phyloP scores from a whole-genome alignment of 2,888 invertebrate species.

The Andrena marginata region DNA sequence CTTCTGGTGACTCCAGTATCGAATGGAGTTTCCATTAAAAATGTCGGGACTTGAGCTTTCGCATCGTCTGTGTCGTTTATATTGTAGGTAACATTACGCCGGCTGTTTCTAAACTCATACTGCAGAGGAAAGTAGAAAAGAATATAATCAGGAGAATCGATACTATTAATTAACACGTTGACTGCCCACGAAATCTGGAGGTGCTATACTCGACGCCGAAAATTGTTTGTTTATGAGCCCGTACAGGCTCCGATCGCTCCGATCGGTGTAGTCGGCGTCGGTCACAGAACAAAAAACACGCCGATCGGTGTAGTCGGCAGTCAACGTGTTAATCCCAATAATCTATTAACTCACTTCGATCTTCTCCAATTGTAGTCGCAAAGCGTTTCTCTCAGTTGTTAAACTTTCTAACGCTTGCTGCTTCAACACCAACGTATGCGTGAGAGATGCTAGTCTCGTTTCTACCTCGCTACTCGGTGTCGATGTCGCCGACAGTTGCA shows the following conservation, averaged over 20 bases:
- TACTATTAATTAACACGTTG: not conserved
- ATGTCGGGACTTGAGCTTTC: slow-evolving; percentile 89
- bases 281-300: too few species aligned
- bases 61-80: slow-evolving; percentile 90
- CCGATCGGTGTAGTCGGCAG: too few species aligned
- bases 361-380: slow-evolving; percentile 93
- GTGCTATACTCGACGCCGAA: too few species aligned
- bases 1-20: slow-evolving; percentile 91
- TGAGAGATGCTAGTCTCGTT: slow-evolving; percentile 86
- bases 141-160: not conserved
- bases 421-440: slow-evolving; percentile 93
- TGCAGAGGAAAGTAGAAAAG: slow-evolving; percentile 72
- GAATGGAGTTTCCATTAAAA: slow-evolving; percentile 91
- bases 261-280: too few species aligned
- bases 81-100: slow-evolving; percentile 86
- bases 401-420: slow-evolving; percentile 94
- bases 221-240: too few species aligned
- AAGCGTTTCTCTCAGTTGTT: slow-evolving; percentile 94
- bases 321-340: not conserved
- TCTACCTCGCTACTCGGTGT: slow-evolving; percentile 82
- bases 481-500: slow-evolving; percentile 85
- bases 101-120: slow-evolving; percentile 88
- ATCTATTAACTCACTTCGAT: slow-evolving; percentile 87
- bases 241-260: too few species aligned
- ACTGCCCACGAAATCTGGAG: too few species aligned